phyloP scores from a whole-genome alignment of 2,797 vertebrate species.

The Zenarchopterus dispar region DNA sequence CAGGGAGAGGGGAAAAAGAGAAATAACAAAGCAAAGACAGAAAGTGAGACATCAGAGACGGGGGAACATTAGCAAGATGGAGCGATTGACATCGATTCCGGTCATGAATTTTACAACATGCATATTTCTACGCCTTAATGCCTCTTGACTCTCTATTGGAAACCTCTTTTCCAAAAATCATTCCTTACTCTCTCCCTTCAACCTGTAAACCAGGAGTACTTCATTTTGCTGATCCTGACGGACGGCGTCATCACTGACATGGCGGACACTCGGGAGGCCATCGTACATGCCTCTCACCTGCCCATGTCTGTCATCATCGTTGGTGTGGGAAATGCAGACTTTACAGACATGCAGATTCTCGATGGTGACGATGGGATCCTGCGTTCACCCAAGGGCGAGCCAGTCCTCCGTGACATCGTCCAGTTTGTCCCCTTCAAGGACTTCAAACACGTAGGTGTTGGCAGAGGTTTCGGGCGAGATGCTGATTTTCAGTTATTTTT shows the following conservation, averaged over 20 bases:
- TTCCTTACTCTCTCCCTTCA: constrained; percentile 4
- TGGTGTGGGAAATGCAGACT: constrained; percentile 95
- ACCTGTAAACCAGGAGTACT: constrained; percentile 89
- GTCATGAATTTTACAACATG: constrained; percentile 42
- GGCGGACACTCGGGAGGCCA: constrained; percentile 98
- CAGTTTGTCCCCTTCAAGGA: constrained; percentile 99
- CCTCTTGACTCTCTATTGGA: constrained; percentile 40
- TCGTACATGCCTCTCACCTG: constrained; percentile 96
- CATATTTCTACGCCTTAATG: constrained; percentile 49
- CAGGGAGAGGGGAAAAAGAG: constrained; percentile 10
- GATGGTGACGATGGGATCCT: constrained; percentile 97
- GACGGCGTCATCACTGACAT: constrained; percentile 99
- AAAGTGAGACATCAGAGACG: constrained; percentile 22
- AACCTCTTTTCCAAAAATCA: constrained; percentile 16
- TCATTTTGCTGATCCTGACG: constrained; percentile 97
- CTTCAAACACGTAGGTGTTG: constrained; percentile 94
- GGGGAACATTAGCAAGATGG: constrained; percentile 14
- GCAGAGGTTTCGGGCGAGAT: constrained; percentile 4
- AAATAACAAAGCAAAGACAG: constrained; percentile 26
- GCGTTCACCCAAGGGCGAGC: constrained; percentile 96
- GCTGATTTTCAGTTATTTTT: constrained; percentile 13
- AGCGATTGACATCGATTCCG: constrained; percentile 58
- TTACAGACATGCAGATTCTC: constrained; percentile 99
- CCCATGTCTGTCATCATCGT: constrained; percentile 99
- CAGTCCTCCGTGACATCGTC: constrained; percentile 95